Conservation (phyloP, 2,797 vertebrate species). For the Euphonia xanthogaster region DNA sequence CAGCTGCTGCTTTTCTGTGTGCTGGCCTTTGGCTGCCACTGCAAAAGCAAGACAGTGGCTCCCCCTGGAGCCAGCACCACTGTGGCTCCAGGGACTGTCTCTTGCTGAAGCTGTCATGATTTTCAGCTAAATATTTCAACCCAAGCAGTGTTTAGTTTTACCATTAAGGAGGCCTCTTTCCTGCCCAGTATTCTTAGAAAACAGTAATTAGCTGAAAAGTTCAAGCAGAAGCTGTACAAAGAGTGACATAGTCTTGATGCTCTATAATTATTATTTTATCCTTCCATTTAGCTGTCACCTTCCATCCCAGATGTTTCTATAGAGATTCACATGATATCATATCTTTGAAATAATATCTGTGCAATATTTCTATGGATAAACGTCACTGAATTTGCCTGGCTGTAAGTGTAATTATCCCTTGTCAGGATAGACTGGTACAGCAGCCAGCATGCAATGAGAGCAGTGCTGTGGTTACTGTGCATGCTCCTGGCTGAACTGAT, state of each 20-base stretch:
- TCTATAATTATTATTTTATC: not conserved
- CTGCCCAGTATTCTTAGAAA: not conserved
- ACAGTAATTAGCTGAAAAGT: not conserved
- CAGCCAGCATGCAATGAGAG: not conserved
- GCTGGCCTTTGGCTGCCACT: not conserved
- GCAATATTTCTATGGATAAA: not conserved
- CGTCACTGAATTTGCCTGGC: not conserved
- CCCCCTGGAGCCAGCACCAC: slow-evolving; percentile 61
- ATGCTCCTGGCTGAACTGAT: not conserved
- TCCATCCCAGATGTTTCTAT: not conserved
- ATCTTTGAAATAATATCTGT: not conserved
- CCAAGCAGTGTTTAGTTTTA: not conserved
- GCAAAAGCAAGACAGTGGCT: slow-evolving; percentile 54
- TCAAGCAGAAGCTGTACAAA: not conserved
- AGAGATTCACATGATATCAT: not conserved
- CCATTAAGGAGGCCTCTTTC: not conserved
- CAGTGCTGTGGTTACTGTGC: not conserved
- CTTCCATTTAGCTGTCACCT: not conserved
- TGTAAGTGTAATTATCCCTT: not conserved
- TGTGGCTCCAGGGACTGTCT: not conserved
- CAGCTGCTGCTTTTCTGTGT: not conserved
- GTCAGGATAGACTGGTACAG: accelerated
- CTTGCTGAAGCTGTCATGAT: accelerated
- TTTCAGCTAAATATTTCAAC: not conserved
- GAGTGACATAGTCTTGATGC: not conserved